Evolutionary conservation across 2,888 invertebrate genomes (phyloP).

Genomic region (Netelia virgata): DNA sequence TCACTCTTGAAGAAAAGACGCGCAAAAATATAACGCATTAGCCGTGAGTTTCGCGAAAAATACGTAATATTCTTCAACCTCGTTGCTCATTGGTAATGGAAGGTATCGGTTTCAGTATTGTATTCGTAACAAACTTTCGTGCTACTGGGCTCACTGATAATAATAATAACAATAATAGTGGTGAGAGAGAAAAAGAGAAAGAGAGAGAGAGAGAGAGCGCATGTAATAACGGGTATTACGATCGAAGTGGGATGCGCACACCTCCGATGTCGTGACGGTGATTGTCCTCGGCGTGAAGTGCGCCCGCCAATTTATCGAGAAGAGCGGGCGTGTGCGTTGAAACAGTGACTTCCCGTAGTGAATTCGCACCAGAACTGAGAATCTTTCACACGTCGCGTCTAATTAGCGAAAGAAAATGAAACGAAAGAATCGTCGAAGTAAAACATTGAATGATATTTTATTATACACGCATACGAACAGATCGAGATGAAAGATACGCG

Average conservation of each 20-base stretch:
- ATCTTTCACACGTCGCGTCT: slow-evolving; percentile 38
- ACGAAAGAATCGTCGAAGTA: background rate
- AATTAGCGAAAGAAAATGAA: slow-evolving; percentile 33
- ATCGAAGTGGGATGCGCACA: slow-evolving; percentile 61
- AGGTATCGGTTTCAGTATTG: slow-evolving; percentile 45
- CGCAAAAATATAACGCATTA: slow-evolving; percentile 11
- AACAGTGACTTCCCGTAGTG: slow-evolving; percentile 7
- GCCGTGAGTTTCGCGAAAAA: background rate
- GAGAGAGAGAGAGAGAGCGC: slow-evolving; percentile 39
- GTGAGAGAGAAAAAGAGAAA: slow-evolving; percentile 40
- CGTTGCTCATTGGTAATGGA: slow-evolving; percentile 1
- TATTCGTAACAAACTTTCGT: slow-evolving; percentile 33
- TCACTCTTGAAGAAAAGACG: slow-evolving; percentile 4
- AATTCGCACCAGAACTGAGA: slow-evolving; percentile 11
- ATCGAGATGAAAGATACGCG: slow-evolving; percentile 21
- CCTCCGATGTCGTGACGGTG: slow-evolving; percentile 56
- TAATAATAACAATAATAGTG: slow-evolving; percentile 20
- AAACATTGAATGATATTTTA: background rate
- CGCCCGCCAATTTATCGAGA: slow-evolving; percentile 54
- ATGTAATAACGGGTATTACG: slow-evolving; percentile 68
- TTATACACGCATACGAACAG: background rate
- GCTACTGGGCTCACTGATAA: slow-evolving; percentile 38
- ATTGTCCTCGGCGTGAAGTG: slow-evolving; percentile 51
- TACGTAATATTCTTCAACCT: background rate
- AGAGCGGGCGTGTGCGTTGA: slow-evolving; percentile 24